Base-by-base conservation (phyloP, 1,140 invertebrate species). In the Orchesella cincta region DNA sequence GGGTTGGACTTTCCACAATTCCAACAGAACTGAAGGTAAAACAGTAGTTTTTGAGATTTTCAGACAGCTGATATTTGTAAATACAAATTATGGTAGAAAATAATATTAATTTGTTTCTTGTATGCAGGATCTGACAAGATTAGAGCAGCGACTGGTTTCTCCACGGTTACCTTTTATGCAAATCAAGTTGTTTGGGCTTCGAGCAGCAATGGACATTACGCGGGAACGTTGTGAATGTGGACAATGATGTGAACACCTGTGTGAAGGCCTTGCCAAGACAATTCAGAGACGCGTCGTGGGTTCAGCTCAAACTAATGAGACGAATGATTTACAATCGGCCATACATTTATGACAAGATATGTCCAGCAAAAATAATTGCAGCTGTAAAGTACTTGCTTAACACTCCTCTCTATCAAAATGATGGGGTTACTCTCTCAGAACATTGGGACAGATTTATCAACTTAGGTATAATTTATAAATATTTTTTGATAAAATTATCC, bases 111-210 rank as follows among this genome's bases (percentile, higher is more conserved):
- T n/a, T n/a, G n/a, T n/a, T n/a, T n/a, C n/a, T n/a, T n/a, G n/a
- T n/a, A n/a, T n/a, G n/a, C n/a, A n/a, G n/a, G n/a, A n/a, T n/a
- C 33, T 78, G 23, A 74, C 77, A 1, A 14, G 28, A 1, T 34
- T 78, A 46, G 77, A 78, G 36, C 72, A 74, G 28, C 36, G 77
- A 39, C 31, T 78, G 16, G 52, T 54, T 28, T 51, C 77, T 36
- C 14, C 26, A 20, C 77, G 79, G 73, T 76, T 81, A 75, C 76
- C 83, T 67, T 82, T 80, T 12, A 82, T 82, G 80, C 80, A 78
- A 23, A 46, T 73, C 20, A 81, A 80, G 67, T 80, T 80, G n/a
- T 64, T 76, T 76, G 46, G 82, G 82, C 29, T 26, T 79, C 39
- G 33, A 72, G 31, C 64, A 51, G 46, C 70, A 78, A 14, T 52